Evolutionary conservation across 2,888 invertebrate species (phyloP), one percentile per base, ranked within the genome.

Genomic region (Dynastes tityus): DNA sequence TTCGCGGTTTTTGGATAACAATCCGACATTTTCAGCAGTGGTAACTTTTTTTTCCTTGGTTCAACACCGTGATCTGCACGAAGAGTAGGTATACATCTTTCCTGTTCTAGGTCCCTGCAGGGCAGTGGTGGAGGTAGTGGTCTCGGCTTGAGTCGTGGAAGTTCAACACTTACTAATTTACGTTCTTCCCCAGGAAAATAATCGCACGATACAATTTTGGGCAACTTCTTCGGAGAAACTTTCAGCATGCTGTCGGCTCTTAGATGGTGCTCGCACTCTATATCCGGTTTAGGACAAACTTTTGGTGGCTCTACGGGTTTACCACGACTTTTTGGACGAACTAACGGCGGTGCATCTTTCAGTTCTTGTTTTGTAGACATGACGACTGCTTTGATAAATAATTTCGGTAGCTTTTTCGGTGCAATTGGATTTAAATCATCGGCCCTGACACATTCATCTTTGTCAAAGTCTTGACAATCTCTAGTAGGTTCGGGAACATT

Each of bases 51-150:
- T n/a, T 16, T 70, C 78, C 70, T 70, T 6, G 82, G 61, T 32
- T 67, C 67, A 58, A 82, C n/a, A 2, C 80, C 79, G 27, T 74
- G 81, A 51, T 83, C 82, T 0, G 82, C 80, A 74, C 83, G 71
- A 49, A 78, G 65, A 2, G 61, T 73, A 58, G 78, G 65, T 8
- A 58, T 75, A 55, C 78, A 78, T 40, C 5, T 53, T 9, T 40
- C 11, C 70, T 77, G 37, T 11, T 11, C 3, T 37, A 61, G 29
- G 27, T 63, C 55, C 27, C 4, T 8, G 49, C 67, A 55, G 0
- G 64, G 64, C 0, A 53, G 53, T 8, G 71, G 64, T 6, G 78
- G 78, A 6, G 73, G 65, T 11, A 74, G 8, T 2, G 73, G 64
- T 55, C 67, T 71, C 22, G 78, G 40, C 13, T 40, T 74, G 16